phyloP scores from a whole-genome alignment of 1,140 invertebrate genomes.

The Zaprionus taronus region DNA sequence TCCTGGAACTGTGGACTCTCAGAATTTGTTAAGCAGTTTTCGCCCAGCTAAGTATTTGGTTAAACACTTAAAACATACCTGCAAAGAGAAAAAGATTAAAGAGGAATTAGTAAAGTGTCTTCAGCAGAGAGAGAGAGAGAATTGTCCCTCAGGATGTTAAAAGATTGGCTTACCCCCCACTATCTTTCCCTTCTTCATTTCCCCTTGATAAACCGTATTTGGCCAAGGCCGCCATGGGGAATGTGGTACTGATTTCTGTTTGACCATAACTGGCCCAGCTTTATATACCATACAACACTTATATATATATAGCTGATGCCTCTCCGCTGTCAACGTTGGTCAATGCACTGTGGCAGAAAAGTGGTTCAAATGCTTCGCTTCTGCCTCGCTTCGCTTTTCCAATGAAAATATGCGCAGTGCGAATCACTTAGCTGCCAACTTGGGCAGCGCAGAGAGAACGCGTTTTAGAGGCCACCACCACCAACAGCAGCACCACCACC shows the following conservation, averaged over 20 bases:
- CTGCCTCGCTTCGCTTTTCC: constrained; percentile 37
- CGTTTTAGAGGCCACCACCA: constrained; percentile 53
- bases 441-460: constrained; percentile 48
- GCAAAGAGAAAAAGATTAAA: constrained; percentile 31
- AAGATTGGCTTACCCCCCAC: constrained; percentile 8
- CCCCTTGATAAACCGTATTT: constrained; percentile 16
- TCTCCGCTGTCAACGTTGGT: constrained; percentile 59
- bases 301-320: not conserved
- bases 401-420: constrained; percentile 62
- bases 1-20: no score
- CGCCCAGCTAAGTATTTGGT: constrained; percentile 4
- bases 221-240: constrained; percentile 41
- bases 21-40: not conserved
- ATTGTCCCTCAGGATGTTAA: constrained; percentile 10
- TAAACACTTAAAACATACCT: constrained; percentile 44
- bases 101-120: constrained; percentile 25
- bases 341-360: constrained; percentile 62
- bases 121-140: constrained; percentile 10
- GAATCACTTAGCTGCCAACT: constrained; percentile 45
- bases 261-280: constrained; percentile 33
- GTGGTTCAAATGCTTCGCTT: constrained; percentile 54
- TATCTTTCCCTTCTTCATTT: not conserved
- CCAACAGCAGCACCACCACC: not conserved
- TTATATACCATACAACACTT: not conserved
- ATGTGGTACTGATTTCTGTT: constrained; percentile 42